phyloP scores from a whole-genome alignment of 2,797 vertebrate genomes.

The Myiotriccus ornatus region DNA sequence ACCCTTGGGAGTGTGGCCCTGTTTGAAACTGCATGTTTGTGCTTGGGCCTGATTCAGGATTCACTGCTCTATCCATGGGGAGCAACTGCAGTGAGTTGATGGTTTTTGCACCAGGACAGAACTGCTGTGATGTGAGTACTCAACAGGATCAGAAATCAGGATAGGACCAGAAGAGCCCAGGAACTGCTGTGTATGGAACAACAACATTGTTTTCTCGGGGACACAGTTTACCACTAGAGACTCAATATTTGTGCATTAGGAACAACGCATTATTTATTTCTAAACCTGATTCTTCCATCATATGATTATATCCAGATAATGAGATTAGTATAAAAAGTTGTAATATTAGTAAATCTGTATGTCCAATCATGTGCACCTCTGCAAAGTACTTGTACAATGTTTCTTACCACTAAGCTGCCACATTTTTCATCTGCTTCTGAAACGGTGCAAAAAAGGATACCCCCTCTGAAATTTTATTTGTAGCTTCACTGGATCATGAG shows the following conservation, averaged over 20 bases:
- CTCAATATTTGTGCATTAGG: neutral
- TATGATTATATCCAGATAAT: too few relatives aligned
- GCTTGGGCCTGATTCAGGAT: neutral
- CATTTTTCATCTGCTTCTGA: neutral
- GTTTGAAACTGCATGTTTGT: neutral
- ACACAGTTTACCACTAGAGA: neutral
- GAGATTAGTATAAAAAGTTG: neutral
- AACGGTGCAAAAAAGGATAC: neutral
- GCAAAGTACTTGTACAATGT: neutral
- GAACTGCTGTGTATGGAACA: neutral
- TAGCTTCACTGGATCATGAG: neutral
- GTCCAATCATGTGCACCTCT: neutral
- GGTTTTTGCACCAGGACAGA: neutral
- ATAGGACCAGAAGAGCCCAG: neutral
- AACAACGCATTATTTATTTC: neutral
- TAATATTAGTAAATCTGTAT: neutral
- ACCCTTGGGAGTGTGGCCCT: neutral
- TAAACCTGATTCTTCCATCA: neutral
- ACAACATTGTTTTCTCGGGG: neutral
- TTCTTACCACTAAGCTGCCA: neutral
- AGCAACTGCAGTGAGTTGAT: neutral
- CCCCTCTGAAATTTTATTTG: neutral
- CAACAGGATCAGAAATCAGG: neutral
- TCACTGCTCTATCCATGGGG: neutral
- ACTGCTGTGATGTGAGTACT: neutral